A percentile compares a stretch with the other conserved stretches of the same genome.
Evolutionary conservation across 1,140 invertebrate genomes (phyloP).

Genomic region (Microplitis demolitor): DNA sequence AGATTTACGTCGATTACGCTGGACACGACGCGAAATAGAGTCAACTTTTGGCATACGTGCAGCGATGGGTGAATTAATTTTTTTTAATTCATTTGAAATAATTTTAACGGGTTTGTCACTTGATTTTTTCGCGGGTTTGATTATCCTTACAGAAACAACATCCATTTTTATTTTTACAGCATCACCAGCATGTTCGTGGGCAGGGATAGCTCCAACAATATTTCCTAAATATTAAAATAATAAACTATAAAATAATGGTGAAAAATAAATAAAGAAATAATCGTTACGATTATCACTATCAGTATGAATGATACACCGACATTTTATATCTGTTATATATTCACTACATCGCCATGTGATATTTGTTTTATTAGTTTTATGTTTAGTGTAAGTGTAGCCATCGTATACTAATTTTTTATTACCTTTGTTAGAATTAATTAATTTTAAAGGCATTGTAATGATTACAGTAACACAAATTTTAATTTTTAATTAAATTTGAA

Average conservation of each 20-base stretch:
- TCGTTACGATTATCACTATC: background rate
- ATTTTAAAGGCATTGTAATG: background rate
- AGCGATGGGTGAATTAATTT: background rate
- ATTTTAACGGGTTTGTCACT: background rate
- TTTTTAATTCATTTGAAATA: background rate
- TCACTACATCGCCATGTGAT: background rate
- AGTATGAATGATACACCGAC: background rate
- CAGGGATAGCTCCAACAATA: background rate
- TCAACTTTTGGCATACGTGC: background rate
- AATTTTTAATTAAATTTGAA: background rate
- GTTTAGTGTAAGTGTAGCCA: background rate
- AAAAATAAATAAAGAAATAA: background rate
- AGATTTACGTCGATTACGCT: background rate
- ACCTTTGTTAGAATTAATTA: background rate
- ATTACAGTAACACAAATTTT: background rate
- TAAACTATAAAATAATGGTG: background rate
- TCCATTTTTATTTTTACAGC: background rate
- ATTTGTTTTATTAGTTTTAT: background rate
- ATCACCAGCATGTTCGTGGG: background rate
- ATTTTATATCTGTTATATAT: background rate
- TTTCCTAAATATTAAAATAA: slow-evolving; percentile 2
- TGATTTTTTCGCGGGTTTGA: background rate
- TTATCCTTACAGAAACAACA: background rate
- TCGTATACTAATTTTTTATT: background rate
- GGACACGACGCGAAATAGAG: background rate